Evolutionary conservation across 2,888 invertebrate genomes (phyloP), one percentile per base, ranked within the genome.

Genomic region (Cabera pusaria): DNA sequence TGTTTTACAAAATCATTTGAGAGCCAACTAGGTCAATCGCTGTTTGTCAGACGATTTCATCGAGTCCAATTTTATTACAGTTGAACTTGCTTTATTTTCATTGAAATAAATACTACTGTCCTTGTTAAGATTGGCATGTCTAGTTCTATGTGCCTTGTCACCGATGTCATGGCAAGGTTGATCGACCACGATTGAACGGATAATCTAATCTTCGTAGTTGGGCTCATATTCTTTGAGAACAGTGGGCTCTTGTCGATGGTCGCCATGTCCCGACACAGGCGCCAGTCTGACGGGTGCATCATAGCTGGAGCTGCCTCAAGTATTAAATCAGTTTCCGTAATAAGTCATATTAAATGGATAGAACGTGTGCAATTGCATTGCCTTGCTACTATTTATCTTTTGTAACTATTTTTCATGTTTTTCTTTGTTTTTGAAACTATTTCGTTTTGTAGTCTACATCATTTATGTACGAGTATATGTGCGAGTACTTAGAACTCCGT

Each of bases 181-280:
- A 55, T 53, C 49, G 58, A 51, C 53, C 49, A 53, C 40, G 27
- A 35, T 28, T 39, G 37, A 34, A 44, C 41, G 50, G 38, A 38
- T 54, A 49, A 49, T 52, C 40, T 61, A 49, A 49, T 52, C 40
- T 61, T 58, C 63, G 64, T 70, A 65, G 72, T 68, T 64, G 59
- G 56, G 50, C 64, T 74, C 66, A 59, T 59, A 71, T 66, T 55
- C 61, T 57, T 53, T 48, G 59, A 62, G 71, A 82, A 85, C 83
- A 86, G 79, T 66, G 68, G 57, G 56, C 66, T 69, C 72, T 83
- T 84, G 75, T 85, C 58, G 59, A 49, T 40, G 46, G 32, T 36
- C 49, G 44, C 44, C 52, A 44, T 44, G 42, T 55, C 38, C 33
- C 46, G 50, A 46, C 46, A 38, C 19, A 41, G 74, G 77, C 79